Evolutionary conservation across 2,797 vertebrate genomes (phyloP).

Genomic region (Tinamus major): DNA sequence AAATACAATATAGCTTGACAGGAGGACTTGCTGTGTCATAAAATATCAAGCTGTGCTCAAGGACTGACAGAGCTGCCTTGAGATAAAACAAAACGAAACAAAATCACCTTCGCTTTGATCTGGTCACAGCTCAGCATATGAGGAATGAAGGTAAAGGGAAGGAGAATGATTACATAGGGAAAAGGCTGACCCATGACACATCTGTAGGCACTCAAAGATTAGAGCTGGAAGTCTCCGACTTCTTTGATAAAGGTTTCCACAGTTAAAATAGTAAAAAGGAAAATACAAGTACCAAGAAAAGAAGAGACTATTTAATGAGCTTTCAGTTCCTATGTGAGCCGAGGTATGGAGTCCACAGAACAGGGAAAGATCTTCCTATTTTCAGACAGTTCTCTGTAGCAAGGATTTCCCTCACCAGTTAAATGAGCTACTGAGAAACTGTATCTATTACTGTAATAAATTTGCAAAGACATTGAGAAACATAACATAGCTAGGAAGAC

Average conservation of each 20-base stretch:
- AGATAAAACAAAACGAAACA: conserved; percentile 31
- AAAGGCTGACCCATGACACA: neutral
- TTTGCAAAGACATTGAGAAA: neutral
- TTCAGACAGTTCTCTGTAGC: neutral
- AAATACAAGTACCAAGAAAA: neutral
- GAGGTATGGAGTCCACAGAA: neutral
- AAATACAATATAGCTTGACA: neutral
- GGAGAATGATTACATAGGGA: neutral
- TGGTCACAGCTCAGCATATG: neutral
- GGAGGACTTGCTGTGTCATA: neutral
- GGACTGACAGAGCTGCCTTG: neutral
- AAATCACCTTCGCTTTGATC: conserved; percentile 14
- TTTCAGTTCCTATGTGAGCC: neutral
- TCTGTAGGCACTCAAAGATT: neutral
- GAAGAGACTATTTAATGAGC: neutral
- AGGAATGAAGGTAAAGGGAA: neutral
- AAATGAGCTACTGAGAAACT: neutral
- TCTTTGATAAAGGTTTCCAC: neutral
- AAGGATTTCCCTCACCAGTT: neutral
- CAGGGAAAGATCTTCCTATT: neutral
- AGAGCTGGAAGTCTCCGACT: neutral
- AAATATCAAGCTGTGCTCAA: neutral
- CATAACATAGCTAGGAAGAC: neutral
- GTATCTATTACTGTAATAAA: neutral
- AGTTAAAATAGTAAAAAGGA: neutral